phyloP scores from a whole-genome alignment of 2,113 vertebrate genomes.

The Holacanthus passer region DNA sequence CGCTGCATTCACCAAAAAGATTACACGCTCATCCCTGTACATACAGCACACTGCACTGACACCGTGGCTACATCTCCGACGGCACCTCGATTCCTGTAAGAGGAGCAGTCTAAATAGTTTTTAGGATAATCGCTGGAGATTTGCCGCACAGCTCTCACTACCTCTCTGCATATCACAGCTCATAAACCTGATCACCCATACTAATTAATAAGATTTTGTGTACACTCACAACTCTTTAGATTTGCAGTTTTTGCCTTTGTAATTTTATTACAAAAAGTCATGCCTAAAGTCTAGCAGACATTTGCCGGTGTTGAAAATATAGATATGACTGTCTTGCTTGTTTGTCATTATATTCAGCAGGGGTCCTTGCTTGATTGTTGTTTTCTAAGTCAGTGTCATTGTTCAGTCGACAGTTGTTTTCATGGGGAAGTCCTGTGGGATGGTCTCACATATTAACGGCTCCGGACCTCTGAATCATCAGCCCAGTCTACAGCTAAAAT shows the following conservation, averaged over 20 bases:
- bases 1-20: constrained; percentile 75
- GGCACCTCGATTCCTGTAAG: constrained; percentile 34
- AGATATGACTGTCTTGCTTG: constrained; percentile 70
- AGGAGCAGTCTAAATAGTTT: constrained; percentile 53
- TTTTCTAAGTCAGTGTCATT: constrained; percentile 60
- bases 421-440: constrained; percentile 51
- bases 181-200: constrained; percentile 72
- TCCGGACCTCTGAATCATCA: constrained; percentile 38
- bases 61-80: constrained; percentile 54
- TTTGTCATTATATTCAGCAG: constrained; percentile 49
- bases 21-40: constrained; percentile 80
- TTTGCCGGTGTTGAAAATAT: constrained; percentile 82
- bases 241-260: constrained; percentile 79
- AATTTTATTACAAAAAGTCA: constrained; percentile 81
- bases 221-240: constrained; percentile 72
- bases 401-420: constrained; percentile 57
- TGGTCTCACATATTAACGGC: constrained; percentile 47
- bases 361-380: constrained; percentile 78
- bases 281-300: constrained; percentile 81
- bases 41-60: constrained; percentile 80
- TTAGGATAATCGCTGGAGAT: constrained; percentile 53
- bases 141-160: constrained; percentile 62
- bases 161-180: constrained; percentile 71
- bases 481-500: constrained; percentile 34
- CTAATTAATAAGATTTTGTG: constrained; percentile 69